Evolutionary conservation across 2,888 invertebrate species (phyloP).

Genomic region (Papilio demoleus): DNA sequence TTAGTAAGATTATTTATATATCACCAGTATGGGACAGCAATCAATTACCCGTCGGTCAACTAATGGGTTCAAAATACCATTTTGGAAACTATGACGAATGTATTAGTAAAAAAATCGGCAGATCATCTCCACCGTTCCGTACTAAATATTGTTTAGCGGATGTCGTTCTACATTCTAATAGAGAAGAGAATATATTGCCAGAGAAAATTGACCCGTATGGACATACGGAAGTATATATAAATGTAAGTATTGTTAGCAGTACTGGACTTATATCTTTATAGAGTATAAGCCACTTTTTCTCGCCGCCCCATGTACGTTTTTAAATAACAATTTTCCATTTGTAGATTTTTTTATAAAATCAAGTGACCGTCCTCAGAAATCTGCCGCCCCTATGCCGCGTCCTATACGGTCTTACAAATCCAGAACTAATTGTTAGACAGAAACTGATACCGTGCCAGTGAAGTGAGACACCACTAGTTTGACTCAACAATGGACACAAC

Average conservation of each 20-base stretch:
- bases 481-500: no score
- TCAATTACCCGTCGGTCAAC: slow-evolving; percentile 53
- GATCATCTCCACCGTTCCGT: slow-evolving; percentile 45
- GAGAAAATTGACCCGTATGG: slow-evolving; percentile 42
- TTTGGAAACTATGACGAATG: slow-evolving; percentile 61
- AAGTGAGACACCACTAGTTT: no score
- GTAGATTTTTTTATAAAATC: no score
- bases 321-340: no score
- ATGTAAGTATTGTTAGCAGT: slow-evolving; percentile 49
- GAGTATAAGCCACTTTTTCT: no score
- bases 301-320: no score
- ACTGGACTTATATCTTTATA: no score
- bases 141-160: slow-evolving; percentile 59
- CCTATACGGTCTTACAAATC: no score
- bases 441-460: no score
- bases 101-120: slow-evolving; percentile 49
- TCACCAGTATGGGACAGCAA: slow-evolving; percentile 59
- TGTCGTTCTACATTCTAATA: slow-evolving; percentile 34
- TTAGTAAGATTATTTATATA: not conserved
- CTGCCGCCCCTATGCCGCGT: no score
- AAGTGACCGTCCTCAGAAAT: no score
- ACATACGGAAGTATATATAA: slow-evolving; percentile 46
- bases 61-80: slow-evolving; percentile 52
- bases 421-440: no score
- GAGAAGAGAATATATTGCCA: not conserved